These are phyloP conservation scores for Scolopax mira DNA, from an alignment of 2,113 vertebrate genomes.

Conservation along the genomic window DNA sequence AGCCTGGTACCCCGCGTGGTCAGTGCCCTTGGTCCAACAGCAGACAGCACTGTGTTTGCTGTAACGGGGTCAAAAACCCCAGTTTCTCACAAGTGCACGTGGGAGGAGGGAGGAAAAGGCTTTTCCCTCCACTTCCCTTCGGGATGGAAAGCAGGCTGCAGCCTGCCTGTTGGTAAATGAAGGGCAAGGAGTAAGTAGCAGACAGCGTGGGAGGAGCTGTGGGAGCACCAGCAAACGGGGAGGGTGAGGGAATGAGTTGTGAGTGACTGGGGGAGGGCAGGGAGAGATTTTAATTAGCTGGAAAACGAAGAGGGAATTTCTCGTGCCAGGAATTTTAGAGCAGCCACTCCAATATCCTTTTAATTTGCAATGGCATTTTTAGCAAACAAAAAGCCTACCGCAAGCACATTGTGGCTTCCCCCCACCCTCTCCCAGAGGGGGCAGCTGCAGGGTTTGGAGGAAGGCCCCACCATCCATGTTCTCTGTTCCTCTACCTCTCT, in stretches of 20 bases:
- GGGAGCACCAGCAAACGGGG: neutral
- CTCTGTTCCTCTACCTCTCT: neutral
- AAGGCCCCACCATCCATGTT: neutral
- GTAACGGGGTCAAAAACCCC: neutral
- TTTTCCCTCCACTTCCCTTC: neutral
- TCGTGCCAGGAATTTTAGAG: neutral
- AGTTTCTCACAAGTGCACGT: rapidly evolving
- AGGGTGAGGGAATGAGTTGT: rapidly evolving
- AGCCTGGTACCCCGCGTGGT: neutral
- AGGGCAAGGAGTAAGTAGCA: neutral
- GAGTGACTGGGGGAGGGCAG: neutral
- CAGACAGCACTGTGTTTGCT: neutral
- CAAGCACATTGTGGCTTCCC: neutral
- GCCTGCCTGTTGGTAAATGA: neutral
- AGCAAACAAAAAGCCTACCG: neutral
- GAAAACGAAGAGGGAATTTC: neutral
- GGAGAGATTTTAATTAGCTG: neutral
- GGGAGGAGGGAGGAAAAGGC: neutral
- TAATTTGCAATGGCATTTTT: neutral
- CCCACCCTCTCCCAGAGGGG: neutral
- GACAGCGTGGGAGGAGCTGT: neutral
- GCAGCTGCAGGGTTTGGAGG: neutral
- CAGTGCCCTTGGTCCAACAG: neutral
- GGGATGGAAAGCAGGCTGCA: neutral
- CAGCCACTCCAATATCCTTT: neutral